Conservation (phyloP, 1,140 invertebrate species). For the Glossosoma conforme region DNA sequence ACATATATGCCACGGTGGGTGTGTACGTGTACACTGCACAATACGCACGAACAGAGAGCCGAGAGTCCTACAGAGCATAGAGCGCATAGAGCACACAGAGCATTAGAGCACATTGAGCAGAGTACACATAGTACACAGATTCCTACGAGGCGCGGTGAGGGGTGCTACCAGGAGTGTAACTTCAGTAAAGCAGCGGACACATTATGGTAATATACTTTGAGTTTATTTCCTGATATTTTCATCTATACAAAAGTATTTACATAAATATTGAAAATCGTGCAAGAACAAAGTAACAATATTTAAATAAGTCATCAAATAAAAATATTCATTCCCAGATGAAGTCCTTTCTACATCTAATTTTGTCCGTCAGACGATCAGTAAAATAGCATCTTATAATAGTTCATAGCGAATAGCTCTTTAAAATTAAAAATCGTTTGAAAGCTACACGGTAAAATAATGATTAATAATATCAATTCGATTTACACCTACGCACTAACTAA, state of each 20-base stretch:
- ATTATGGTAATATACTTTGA: conserved; percentile 52
- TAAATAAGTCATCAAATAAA: conserved; percentile 26
- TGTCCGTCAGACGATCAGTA: conserved; percentile 21
- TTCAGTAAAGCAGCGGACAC: conserved; percentile 53
- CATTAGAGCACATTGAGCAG: conserved; percentile 15
- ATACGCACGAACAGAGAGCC: conserved; percentile 13
- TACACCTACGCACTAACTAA: conserved; percentile 28
- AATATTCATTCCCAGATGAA: conserved; percentile 22
- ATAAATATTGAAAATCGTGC: conserved; percentile 55
- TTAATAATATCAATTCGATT: conserved; percentile 31
- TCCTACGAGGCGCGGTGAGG: conserved; percentile 49
- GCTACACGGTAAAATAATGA: conserved; percentile 31
- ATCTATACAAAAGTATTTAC: conserved; percentile 55
- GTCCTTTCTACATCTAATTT: conserved; percentile 21
- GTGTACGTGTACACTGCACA: conserved; percentile 31
- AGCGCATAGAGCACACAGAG: conserved; percentile 27
- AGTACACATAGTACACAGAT: conserved; percentile 38
- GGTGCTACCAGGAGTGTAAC: conserved; percentile 54
- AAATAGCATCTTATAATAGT: conserved; percentile 28
- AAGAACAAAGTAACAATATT: conserved; percentile 52
- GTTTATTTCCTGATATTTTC: conserved; percentile 51
- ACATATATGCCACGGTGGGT: conserved; percentile 10
- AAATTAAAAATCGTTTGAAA: conserved; percentile 27
- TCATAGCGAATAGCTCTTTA: conserved; percentile 24
- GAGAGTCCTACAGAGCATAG: conserved; percentile 1